Evolutionary conservation across 1,140 invertebrate genomes (phyloP), one percentile per base, ranked within the genome.

Genomic region (Neodiprion virginianus): DNA sequence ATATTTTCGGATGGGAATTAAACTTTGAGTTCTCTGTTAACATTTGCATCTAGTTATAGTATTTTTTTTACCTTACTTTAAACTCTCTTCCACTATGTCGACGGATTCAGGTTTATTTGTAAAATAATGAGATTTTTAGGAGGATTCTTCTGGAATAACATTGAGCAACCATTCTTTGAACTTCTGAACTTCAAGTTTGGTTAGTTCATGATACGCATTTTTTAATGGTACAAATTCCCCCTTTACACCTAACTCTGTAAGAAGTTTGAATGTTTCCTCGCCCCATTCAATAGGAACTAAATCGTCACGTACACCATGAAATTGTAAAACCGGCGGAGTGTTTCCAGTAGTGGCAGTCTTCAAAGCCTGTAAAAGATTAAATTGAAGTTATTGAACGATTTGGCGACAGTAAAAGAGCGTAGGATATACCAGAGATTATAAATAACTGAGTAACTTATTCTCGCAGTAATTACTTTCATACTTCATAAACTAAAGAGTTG

Each of bases 401-500:
- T 49, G 1, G 14, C 68, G 17, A 17, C 21, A 17, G 17, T 11
- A 7, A 48, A 73, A n/a, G n/a, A 40, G 10, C 40, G 49, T 14
- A 48, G 23, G n/a, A 73, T 23, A 40, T 40, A 1, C 5, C 28
- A 3, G 28, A 40, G 17, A 65, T 7, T 50, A 49, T 17, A 7
- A 73, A 74, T 47, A n/a, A 12, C 14, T 11, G 72, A 23, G n/a
- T 74, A 9, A 12, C 71, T 17, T 14, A 72, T 50, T 50, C 17
- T 65, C 4, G 48, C 47, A 21, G n/a, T n/a, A 65, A 47, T 50
- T 66, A 12, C 67, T 71, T 73, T 10, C 88, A 74, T 69, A 90
- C 89, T 79, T 92, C 81, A 84, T 92, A 94, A 12, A 95, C 90
- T 8, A 88, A 72, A 14, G 94, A 95, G 67, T 91, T 88, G 7